Base-by-base conservation (phyloP, 2,888 invertebrate genomes). In the Tipula vernalis region DNA sequence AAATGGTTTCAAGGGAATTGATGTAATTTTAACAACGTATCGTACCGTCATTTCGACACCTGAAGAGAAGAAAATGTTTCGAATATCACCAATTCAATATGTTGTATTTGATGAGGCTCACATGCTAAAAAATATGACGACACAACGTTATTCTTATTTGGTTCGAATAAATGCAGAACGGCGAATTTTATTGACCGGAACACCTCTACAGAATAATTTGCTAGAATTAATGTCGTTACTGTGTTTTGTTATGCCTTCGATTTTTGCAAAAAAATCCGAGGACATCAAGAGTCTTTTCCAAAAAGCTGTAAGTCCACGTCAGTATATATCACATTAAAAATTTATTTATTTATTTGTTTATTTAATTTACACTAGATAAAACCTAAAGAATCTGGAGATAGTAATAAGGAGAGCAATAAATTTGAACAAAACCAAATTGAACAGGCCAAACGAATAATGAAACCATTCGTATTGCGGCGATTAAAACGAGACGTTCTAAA, bases 41-140 rank as follows among this genome's bases (percentile, higher is more conserved):
- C 91, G 95, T 87, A 90, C 91, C 86, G 91, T 92, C 51, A 88
- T 89, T n/a, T 97, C 97, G 88, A 96, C 96, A 88, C 95, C 96
- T 0, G 98, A 98, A 89, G 97, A 97, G 90, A 95, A 98, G 87
- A 96, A 97, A 91, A 95, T 97, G 93, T 97, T 99, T 91, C 95
- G 98, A 87, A 96, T 98, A 51, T 96, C 96, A 87, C 94, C 95
- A 85, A 94, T 98, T 91, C 96, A 98, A 90, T 99, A 98, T 90
- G 97, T 98, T 0, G 93, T 99, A 36, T 98, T 98, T 90, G 99
- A 99, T 91, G 99, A 99, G 90, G 98, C 98, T 0, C 99, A 99
- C 90, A 98, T 99, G 98, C 92, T 99, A 47, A 99, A 99, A 91
- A 99, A 99, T 90, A 99, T 99, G 98, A 95, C 96, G 87, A 98